Evolutionary conservation across 2,888 invertebrate genomes (phyloP).

Genomic region (Orgyia antiqua): DNA sequence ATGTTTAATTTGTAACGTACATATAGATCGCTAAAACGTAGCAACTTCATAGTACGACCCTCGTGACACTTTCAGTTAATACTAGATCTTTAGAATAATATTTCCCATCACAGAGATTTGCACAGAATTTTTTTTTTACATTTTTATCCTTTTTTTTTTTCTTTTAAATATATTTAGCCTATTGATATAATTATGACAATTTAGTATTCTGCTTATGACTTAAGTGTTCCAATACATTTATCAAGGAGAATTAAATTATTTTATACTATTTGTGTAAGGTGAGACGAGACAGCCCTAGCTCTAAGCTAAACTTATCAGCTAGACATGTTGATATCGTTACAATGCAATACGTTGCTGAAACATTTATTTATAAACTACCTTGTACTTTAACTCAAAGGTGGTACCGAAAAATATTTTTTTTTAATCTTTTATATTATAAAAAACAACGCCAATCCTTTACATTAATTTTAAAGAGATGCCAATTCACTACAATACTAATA

Average conservation of each 20-base stretch:
- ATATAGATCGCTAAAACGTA: constrained; percentile 21
- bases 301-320: constrained; percentile 65
- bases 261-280: constrained; percentile 58
- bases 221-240: constrained; percentile 65
- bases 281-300: constrained; percentile 68
- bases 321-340: constrained; percentile 62
- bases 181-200: constrained; percentile 71
- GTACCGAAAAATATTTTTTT: constrained; percentile 72
- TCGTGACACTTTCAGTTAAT: constrained; percentile 64
- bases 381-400: constrained; percentile 77
- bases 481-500: constrained; percentile 62
- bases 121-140: constrained; percentile 52
- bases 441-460: constrained; percentile 62
- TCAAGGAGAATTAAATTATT: constrained; percentile 51
- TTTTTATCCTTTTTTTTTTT: constrained; percentile 14
- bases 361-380: constrained; percentile 67
- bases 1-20: constrained; percentile 16
- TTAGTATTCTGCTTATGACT: constrained; percentile 62
- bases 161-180: constrained; percentile 50
- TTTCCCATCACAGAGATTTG: constrained; percentile 75
- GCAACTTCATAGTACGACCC: constrained; percentile 42
- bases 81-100: constrained; percentile 73
- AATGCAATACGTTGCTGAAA: constrained; percentile 65
- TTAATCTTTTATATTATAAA: constrained; percentile 19
- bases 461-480: constrained; percentile 60